Evolutionary conservation across 2,888 invertebrate species (phyloP).

Genomic region (Acutogordius australiensis): DNA sequence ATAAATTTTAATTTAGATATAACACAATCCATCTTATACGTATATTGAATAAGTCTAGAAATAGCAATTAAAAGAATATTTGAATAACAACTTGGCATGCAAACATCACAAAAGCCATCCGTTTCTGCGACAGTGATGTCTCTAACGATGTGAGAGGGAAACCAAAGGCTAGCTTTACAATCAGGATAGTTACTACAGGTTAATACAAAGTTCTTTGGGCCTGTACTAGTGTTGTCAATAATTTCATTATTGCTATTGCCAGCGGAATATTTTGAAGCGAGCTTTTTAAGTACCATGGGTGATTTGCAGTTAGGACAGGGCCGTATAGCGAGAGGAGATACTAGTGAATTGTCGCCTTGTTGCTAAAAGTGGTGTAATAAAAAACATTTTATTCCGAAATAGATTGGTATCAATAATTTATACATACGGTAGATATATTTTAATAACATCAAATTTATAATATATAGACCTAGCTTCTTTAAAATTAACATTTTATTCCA

Average conservation of each 20-base stretch:
- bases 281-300: not conserved
- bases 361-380: no score
- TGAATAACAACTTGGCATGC: not conserved
- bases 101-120: not conserved
- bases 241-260: not conserved
- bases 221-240: not conserved
- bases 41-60: not conserved
- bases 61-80: not conserved
- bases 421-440: no score
- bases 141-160: conserved; percentile 37
- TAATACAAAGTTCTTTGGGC: conserved; percentile 33
- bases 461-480: no score
- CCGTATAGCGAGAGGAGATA: no score
- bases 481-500: no score
- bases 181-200: conserved; percentile 46
- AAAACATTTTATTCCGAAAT: no score
- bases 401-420: no score
- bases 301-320: not conserved
- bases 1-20: not conserved
- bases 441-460: no score
- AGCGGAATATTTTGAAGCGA: not conserved
- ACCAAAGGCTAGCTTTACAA: conserved; percentile 52
- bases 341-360: no score
- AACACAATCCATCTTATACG: not conserved
- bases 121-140: conserved; percentile 35